Evolutionary conservation across 2,113 vertebrate genomes (phyloP).

Genomic region (Suricata suricatta): DNA sequence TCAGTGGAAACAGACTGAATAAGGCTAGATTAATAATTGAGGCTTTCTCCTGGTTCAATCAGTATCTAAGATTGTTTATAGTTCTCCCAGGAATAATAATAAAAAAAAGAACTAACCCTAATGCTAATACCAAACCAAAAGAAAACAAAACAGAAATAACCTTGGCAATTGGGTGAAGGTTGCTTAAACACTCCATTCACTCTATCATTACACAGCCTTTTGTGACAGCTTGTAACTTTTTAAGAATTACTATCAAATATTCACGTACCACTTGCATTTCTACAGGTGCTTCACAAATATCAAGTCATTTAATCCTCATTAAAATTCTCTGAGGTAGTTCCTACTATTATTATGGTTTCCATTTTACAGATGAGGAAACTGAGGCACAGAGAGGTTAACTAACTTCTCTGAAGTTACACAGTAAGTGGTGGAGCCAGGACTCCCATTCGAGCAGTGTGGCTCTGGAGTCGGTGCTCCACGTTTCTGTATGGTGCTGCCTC

Average conservation of each 20-base stretch:
- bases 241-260: not conserved
- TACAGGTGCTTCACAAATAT: not conserved
- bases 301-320: not conserved
- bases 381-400: not conserved
- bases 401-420: not conserved
- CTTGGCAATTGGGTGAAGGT: not conserved
- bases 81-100: not conserved
- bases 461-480: not conserved
- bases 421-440: not conserved
- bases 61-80: not conserved
- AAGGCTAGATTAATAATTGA: not conserved
- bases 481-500: not conserved
- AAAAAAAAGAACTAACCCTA: not conserved
- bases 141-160: not conserved
- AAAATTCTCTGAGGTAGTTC: not conserved
- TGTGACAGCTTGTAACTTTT: not conserved
- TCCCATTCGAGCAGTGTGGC: rapidly evolving
- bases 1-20: not conserved
- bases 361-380: not conserved
- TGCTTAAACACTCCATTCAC: not conserved
- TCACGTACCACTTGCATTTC: not conserved
- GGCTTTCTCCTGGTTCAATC: not conserved
- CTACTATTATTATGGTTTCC: not conserved
- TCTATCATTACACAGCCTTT: not conserved
- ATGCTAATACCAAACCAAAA: slow-evolving; percentile 3